These are phyloP conservation scores for Hydrotaea cyrtoneurina DNA, from an alignment of 2,888 invertebrate species.

Conservation along the genomic window DNA sequence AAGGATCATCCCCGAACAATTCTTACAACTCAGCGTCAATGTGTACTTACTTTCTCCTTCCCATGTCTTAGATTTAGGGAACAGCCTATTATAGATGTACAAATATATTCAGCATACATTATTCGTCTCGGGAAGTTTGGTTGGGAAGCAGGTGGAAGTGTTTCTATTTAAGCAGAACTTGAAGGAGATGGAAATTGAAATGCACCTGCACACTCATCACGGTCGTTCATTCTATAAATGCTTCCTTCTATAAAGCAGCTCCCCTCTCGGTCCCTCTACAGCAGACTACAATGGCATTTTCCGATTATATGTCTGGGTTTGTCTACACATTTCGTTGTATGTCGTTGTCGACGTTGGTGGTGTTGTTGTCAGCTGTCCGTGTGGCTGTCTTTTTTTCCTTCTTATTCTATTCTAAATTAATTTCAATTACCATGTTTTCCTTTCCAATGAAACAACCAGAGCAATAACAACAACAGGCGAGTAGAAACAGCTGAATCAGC, in stretches of 20 bases:
- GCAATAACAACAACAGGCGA: neutral
- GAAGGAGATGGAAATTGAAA: constrained; percentile 21
- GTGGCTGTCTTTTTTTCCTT: neutral
- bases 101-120: neutral
- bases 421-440: constrained; percentile 45
- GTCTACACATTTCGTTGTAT: neutral
- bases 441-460: neutral
- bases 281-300: constrained; percentile 12
- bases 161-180: constrained; percentile 15
- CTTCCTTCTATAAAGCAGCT: neutral
- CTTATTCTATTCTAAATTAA: constrained; percentile 33
- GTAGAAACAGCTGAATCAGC: constrained; percentile 22
- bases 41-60: no score
- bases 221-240: no score
- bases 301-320: neutral
- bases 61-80: no score
- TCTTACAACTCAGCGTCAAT: no score
- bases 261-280: neutral
- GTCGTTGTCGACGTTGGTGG: constrained; percentile 15
- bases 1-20: no score
- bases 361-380: constrained; percentile 1
- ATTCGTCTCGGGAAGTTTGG: neutral
- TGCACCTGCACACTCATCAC: constrained; percentile 11
- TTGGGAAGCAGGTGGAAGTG: neutral
- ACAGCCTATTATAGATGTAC: neutral